Conservation (phyloP, 1,140 invertebrate genomes). For the Aphelinus certus region DNA sequence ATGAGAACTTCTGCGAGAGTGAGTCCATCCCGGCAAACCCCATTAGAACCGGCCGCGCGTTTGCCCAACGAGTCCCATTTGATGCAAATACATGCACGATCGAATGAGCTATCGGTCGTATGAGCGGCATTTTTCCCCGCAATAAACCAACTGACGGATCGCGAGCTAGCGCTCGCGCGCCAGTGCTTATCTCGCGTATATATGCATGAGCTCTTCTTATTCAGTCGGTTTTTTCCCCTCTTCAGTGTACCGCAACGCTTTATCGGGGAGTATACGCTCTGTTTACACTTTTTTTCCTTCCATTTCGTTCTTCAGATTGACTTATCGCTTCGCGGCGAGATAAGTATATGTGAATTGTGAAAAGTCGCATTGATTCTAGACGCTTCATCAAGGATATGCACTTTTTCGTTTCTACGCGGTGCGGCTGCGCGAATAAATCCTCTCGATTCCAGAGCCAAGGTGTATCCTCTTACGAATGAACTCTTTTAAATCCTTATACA, state of each 20-base stretch:
- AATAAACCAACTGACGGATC: too few relatives aligned
- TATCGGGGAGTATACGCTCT: constrained; percentile 9
- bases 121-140: too few relatives aligned
- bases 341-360: not conserved
- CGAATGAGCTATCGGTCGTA: too few relatives aligned
- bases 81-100: too few relatives aligned
- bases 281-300: constrained; percentile 17
- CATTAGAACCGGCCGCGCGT: not conserved
- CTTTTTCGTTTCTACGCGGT: not conserved
- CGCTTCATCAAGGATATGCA: too few relatives aligned
- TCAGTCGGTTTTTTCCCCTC: not conserved
- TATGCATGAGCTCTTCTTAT: constrained; percentile 12
- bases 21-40: constrained; percentile 39
- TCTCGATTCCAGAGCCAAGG: too few relatives aligned
- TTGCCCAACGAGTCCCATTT: constrained; percentile 3
- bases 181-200: not conserved
- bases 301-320: not conserved
- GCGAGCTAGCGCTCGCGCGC: too few relatives aligned
- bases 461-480: too few relatives aligned
- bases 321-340: not conserved
- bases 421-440: not conserved
- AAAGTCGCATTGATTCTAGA: constrained; percentile 1
- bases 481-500: too few relatives aligned
- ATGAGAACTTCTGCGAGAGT: constrained; percentile 89
- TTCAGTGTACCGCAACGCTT: not conserved